These are phyloP conservation scores for Chaetodon trifasciatus DNA, from an alignment of 2,797 vertebrate species.

Conservation along the genomic window DNA sequence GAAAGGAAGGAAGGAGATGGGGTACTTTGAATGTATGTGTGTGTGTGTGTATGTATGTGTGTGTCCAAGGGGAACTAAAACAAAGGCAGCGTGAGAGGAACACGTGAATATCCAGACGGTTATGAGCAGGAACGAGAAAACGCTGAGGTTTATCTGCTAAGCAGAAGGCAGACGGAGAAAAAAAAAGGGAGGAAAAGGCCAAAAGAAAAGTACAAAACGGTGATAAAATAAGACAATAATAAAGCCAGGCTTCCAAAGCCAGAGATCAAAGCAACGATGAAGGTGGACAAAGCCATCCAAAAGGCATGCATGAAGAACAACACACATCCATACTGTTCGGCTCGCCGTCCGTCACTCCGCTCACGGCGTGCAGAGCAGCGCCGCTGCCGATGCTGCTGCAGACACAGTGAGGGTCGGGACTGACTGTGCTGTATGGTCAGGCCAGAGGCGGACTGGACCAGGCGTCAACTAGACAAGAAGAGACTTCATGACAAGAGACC, in stretches of 20 bases:
- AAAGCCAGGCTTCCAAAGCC: constrained; percentile 42
- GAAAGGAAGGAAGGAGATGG: constrained; percentile 33
- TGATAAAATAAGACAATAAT: constrained; percentile 40
- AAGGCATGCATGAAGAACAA: constrained; percentile 75
- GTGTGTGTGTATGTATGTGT: background rate
- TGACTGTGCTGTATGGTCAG: constrained; percentile 65
- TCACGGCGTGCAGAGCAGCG: constrained; percentile 64
- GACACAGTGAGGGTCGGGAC: constrained; percentile 77
- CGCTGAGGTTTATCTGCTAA: constrained; percentile 18
- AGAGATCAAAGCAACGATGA: constrained; percentile 48
- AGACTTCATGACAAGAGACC: constrained; percentile 52
- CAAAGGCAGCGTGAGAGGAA: constrained; percentile 59
- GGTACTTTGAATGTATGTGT: constrained; percentile 25
- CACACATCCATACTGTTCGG: constrained; percentile 64
- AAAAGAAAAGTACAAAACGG: constrained; percentile 26
- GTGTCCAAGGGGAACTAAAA: constrained; percentile 40
- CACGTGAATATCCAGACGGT: constrained; percentile 43
- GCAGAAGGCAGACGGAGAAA: constrained; percentile 35
- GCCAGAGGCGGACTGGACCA: constrained; percentile 57
- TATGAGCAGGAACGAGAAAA: constrained; percentile 40
- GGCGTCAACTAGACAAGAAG: constrained; percentile 61
- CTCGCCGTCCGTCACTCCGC: constrained; percentile 79
- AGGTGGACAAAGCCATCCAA: constrained; percentile 62
- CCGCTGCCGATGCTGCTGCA: constrained; percentile 53
- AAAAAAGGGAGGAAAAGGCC: constrained; percentile 1